Conservation (phyloP, 2,797 vertebrate species). For the Serranus cabrilla region DNA sequence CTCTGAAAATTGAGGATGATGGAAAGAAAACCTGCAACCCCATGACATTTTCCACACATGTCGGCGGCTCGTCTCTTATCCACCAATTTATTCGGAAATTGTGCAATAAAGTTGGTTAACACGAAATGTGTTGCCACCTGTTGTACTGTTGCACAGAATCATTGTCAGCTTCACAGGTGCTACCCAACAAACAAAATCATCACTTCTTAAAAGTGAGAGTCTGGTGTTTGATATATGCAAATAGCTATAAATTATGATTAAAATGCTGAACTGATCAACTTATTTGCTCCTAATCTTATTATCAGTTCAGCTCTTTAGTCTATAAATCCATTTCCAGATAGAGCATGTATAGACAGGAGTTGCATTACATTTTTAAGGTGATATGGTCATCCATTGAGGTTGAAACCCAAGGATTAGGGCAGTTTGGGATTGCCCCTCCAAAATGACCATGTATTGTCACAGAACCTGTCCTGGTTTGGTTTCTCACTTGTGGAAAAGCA, state of each 20-base stretch:
- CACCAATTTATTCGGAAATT: constrained; percentile 1
- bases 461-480: constrained; percentile 27
- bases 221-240: not conserved
- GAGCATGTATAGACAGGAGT: not conserved
- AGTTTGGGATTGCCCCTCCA: not conserved
- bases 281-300: not conserved
- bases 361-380: constrained; percentile 19
- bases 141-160: not conserved
- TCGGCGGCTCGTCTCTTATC: constrained; percentile 14
- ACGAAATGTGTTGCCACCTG: constrained; percentile 13
- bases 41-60: constrained; percentile 15
- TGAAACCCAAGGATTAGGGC: not conserved
- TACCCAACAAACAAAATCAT: not conserved
- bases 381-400: not conserved
- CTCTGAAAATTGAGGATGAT: constrained; percentile 41
- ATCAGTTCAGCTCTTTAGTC: constrained; percentile 12
- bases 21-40: constrained; percentile 32
- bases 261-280: not conserved
- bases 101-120: constrained; percentile 23
- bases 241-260: not conserved
- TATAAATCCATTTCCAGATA: not conserved
- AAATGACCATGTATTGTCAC: not conserved
- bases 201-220: not conserved
- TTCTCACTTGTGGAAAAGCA: not conserved
- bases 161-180: not conserved